Evolutionary conservation across 2,113 vertebrate species (phyloP).

Genomic region (Arizona elegans): DNA sequence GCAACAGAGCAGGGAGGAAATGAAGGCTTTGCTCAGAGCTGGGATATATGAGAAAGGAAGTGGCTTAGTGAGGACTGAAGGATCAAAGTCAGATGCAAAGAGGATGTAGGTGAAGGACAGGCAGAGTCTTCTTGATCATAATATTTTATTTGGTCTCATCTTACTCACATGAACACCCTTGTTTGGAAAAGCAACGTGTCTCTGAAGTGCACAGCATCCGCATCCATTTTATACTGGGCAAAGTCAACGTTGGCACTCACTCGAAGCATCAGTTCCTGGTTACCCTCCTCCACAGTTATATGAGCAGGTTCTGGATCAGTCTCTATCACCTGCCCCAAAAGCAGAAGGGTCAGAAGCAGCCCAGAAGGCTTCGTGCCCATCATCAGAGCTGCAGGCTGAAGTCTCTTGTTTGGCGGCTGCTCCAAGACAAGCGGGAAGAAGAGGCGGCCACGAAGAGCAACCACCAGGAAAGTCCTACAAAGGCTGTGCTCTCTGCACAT

Average conservation of each 20-base stretch:
- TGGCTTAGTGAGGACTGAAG: not conserved
- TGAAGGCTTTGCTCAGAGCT: not conserved
- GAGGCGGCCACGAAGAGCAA: not conserved
- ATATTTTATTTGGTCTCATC: not conserved
- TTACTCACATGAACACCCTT: slow-evolving; percentile 77
- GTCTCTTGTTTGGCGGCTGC: not conserved
- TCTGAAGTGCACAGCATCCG: slow-evolving; percentile 65
- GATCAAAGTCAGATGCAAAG: not conserved
- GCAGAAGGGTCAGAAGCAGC: not conserved
- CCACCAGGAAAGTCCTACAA: not conserved
- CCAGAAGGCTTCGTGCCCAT: not conserved
- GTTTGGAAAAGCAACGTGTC: slow-evolving; percentile 84
- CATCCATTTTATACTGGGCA: slow-evolving; percentile 65
- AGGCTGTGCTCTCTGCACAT: not conserved
- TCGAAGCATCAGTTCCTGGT: slow-evolving; percentile 70
- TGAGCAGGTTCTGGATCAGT: slow-evolving; percentile 76
- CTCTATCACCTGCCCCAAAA: slow-evolving; percentile 71
- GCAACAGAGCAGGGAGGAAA: not conserved
- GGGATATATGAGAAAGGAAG: rapidly evolving
- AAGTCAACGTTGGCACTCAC: slow-evolving; percentile 78
- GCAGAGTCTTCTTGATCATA: not conserved
- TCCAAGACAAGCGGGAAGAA: not conserved
- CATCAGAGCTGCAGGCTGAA: not conserved
- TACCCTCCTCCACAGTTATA: slow-evolving; percentile 69
- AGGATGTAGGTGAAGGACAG: not conserved